These are phyloP conservation scores for Sebastes taczanowskii DNA, from an alignment of 2,797 vertebrate genomes.

Conservation along the genomic window DNA sequence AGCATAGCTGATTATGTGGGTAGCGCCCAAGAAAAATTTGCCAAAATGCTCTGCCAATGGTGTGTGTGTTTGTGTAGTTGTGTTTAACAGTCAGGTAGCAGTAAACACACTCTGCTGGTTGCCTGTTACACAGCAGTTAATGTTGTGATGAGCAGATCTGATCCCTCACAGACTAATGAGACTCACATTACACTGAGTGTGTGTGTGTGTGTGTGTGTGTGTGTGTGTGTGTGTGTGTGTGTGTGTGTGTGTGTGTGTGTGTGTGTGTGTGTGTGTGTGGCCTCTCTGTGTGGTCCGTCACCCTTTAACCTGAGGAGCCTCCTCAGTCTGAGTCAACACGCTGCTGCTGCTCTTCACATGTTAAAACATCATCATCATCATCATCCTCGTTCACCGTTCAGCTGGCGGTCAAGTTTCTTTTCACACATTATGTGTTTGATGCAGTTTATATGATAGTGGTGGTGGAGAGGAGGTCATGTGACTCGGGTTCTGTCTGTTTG, in stretches of 20 bases:
- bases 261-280: background rate
- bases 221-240: background rate
- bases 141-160: conserved; percentile 49
- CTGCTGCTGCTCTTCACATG: conserved; percentile 35
- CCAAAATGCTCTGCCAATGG: background rate
- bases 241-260: conserved; percentile 22
- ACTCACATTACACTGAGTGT: conserved; percentile 65
- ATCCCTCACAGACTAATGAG: conserved; percentile 41
- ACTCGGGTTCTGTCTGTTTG: no score
- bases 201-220: background rate
- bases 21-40: no score
- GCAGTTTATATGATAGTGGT: no score
- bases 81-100: conserved; percentile 17
- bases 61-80: background rate
- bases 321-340: conserved; percentile 56
- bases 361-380: background rate
- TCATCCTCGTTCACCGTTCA: background rate
- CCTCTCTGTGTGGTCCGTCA: conserved; percentile 79
- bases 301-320: conserved; percentile 70
- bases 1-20: no score
- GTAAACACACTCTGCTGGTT: conserved; percentile 22
- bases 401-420: background rate
- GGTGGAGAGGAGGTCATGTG: no score
- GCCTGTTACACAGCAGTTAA: conserved; percentile 38
- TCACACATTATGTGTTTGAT: background rate